Conservation (phyloP, 2,113 vertebrate genomes). For the Phyllostomus hastatus region DNA sequence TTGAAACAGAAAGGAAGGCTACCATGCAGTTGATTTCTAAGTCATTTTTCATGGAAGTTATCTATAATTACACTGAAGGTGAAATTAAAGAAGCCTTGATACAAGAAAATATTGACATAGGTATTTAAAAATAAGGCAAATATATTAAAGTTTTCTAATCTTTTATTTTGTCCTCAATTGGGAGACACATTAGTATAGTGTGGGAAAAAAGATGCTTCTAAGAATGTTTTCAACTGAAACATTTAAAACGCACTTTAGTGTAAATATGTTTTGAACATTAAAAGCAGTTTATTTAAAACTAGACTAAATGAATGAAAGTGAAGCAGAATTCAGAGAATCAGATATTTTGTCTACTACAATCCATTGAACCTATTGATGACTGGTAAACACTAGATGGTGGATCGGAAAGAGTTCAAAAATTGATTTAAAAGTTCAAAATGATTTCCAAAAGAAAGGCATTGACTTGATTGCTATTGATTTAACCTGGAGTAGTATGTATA, state of each 20-base stretch:
- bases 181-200: neutral
- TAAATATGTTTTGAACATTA: neutral
- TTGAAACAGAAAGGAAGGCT: neutral
- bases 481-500: neutral
- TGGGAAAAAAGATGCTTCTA: neutral
- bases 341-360: neutral
- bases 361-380: neutral
- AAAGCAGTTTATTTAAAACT: neutral
- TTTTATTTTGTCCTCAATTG: neutral
- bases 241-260: neutral
- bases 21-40: neutral
- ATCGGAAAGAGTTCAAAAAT: neutral
- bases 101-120: neutral
- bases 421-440: constrained; percentile 39
- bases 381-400: neutral
- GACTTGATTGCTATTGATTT: constrained; percentile 11
- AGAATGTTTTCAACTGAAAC: neutral
- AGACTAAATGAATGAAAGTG: neutral
- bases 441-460: neutral
- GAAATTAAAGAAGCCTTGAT: neutral
- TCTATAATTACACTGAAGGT: neutral
- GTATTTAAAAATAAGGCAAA: neutral
- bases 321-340: neutral
- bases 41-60: neutral
- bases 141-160: neutral